Evolutionary conservation across 1,140 invertebrate genomes (phyloP).

Genomic region (Tribolium castaneum): DNA sequence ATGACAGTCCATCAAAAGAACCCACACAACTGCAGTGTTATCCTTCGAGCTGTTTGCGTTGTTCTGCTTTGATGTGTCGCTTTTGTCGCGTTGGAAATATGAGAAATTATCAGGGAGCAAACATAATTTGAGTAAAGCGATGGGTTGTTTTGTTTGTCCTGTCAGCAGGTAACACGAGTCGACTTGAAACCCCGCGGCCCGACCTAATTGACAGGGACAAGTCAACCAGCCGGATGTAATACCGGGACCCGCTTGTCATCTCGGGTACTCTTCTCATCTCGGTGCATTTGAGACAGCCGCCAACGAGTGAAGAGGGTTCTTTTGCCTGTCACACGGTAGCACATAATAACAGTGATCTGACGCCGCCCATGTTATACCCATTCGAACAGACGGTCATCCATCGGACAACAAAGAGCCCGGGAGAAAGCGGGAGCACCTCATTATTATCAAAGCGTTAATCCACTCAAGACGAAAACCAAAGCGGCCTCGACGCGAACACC

Average conservation of each 20-base stretch:
- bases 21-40: slow-evolving; percentile 4
- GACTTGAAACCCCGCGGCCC: slow-evolving; percentile 56
- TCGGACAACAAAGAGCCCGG: neutral
- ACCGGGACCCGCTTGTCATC: slow-evolving; percentile 42
- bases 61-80: slow-evolving; percentile 41
- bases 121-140: slow-evolving; percentile 50
- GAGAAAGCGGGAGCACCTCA: slow-evolving; percentile 6
- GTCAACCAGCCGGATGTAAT: slow-evolving; percentile 53
- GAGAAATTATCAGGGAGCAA: slow-evolving; percentile 54
- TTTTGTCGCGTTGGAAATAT: slow-evolving; percentile 49
- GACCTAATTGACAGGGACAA: slow-evolving; percentile 61
- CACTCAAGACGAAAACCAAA: slow-evolving; percentile 1
- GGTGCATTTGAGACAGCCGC: slow-evolving; percentile 46
- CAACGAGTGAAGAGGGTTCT: slow-evolving; percentile 55
- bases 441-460: slow-evolving; percentile 24
- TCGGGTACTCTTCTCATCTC: slow-evolving; percentile 35
- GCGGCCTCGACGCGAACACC: neutral
- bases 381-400: slow-evolving; percentile 27
- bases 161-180: slow-evolving; percentile 60
- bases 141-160: slow-evolving; percentile 59
- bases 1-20: slow-evolving; percentile 12
- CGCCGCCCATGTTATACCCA: slow-evolving; percentile 46
- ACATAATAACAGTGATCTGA: slow-evolving; percentile 51
- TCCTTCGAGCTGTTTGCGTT: slow-evolving; percentile 30
- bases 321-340: slow-evolving; percentile 59